Conservation (phyloP, 1,140 invertebrate genomes). For the Palaemon carinicauda region DNA sequence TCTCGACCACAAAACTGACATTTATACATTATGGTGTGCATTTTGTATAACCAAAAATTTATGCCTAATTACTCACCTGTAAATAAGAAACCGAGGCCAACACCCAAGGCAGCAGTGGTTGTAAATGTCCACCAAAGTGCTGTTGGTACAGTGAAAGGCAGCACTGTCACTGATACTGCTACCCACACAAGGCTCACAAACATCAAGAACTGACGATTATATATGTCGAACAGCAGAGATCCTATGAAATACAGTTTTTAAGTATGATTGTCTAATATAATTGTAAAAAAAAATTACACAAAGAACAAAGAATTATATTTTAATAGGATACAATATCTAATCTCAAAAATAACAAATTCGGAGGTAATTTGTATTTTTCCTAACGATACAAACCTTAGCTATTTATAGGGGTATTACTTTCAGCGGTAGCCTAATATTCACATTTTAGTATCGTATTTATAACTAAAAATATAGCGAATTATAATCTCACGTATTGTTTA, state of each 20-base stretch:
- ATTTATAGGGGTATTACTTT: too few species aligned
- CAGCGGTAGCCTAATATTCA: too few species aligned
- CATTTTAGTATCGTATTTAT: too few species aligned
- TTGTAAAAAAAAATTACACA: background rate
- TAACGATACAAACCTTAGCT: too few species aligned
- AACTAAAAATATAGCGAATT: too few species aligned
- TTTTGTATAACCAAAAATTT: background rate
- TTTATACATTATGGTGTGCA: too few species aligned
- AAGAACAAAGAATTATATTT: too few species aligned
- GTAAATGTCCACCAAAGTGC: conserved; percentile 55
- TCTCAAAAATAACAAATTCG: too few species aligned
- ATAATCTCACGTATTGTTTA: too few species aligned
- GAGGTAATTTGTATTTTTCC: too few species aligned
- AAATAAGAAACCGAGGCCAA: conserved; percentile 52
- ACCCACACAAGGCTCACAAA: conserved; percentile 58
- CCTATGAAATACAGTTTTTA: conserved; percentile 15
- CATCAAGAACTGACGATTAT: conserved; percentile 60
- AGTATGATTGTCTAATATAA: background rate
- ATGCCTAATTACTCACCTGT: conserved; percentile 29
- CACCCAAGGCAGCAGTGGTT: conserved; percentile 45
- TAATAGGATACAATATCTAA: too few species aligned
- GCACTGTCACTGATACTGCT: conserved; percentile 43
- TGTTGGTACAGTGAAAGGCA: conserved; percentile 58
- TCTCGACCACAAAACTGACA: too few species aligned
- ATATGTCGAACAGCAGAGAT: conserved; percentile 57